These are phyloP conservation scores for Addax nasomaculatus DNA, from an alignment of 2,113 vertebrate genomes.

Conservation along the genomic window DNA sequence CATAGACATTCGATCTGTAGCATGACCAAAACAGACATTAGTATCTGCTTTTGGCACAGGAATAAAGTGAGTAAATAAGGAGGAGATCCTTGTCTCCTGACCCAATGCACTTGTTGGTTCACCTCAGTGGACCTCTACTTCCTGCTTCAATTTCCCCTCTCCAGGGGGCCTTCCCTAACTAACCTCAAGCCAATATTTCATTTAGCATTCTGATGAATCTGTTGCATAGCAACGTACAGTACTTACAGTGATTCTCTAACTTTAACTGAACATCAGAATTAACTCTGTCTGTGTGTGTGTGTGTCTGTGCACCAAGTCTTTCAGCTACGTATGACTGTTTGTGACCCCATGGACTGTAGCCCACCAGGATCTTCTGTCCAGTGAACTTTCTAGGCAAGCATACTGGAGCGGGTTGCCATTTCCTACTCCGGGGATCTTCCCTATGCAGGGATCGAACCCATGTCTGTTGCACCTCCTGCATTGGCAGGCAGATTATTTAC, in stretches of 20 bases:
- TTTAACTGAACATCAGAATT: not conserved
- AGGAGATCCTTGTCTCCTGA: not conserved
- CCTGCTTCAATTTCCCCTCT: not conserved
- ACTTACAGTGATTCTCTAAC: not conserved
- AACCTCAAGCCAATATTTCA: not conserved
- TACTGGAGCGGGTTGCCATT: not conserved
- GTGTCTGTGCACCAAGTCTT: not conserved
- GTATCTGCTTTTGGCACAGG: not conserved
- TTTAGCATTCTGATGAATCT: not conserved
- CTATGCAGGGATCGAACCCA: not conserved
- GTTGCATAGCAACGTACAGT: too few relatives aligned
- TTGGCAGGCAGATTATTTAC: not conserved
- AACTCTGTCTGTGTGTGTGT: not conserved
- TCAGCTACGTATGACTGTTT: not conserved
- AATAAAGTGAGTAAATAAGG: not conserved
- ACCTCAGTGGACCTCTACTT: not conserved
- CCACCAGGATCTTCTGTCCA: not conserved
- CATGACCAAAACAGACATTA: not conserved
- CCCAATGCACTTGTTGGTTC: not conserved
- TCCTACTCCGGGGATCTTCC: not conserved
- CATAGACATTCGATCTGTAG: not conserved
- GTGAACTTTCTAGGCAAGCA: not conserved
- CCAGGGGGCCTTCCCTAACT: not conserved
- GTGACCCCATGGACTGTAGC: not conserved
- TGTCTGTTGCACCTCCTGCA: not conserved